Evolutionary conservation across 2,113 vertebrate genomes (phyloP).

Genomic region (Heterotilapia buettikoferi): DNA sequence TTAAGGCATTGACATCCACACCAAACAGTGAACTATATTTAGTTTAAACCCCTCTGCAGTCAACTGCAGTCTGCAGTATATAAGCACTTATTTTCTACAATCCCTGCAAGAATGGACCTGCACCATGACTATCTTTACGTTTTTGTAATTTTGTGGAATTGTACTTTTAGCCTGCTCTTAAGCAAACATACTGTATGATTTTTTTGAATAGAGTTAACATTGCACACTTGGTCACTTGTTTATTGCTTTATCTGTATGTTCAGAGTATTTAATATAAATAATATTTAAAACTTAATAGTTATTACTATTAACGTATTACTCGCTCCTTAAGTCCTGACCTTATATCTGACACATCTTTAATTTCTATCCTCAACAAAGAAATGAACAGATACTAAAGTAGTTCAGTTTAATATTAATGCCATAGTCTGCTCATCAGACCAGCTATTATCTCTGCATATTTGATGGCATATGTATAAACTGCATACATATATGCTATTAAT

Average conservation of each 20-base stretch:
- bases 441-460: neutral
- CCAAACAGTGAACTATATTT: neutral
- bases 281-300: neutral
- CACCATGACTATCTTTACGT: accelerated
- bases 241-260: neutral
- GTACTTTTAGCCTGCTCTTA: neutral
- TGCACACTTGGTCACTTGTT: neutral
- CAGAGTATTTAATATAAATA: neutral
- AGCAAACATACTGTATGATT: neutral
- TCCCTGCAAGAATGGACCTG: neutral
- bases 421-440: accelerated
- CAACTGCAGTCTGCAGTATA: neutral
- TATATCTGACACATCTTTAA: neutral
- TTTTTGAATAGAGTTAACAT: neutral
- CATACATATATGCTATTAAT: neutral
- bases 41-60: neutral
- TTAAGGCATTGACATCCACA: neutral
- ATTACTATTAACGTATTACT: neutral
- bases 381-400: accelerated
- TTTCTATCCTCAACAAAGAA: neutral
- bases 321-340: neutral
- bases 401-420: neutral
- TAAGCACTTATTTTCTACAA: neutral
- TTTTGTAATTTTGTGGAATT: neutral
- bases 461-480: neutral